Conservation (phyloP, 2,113 vertebrate species). For the Myotis davidii region DNA sequence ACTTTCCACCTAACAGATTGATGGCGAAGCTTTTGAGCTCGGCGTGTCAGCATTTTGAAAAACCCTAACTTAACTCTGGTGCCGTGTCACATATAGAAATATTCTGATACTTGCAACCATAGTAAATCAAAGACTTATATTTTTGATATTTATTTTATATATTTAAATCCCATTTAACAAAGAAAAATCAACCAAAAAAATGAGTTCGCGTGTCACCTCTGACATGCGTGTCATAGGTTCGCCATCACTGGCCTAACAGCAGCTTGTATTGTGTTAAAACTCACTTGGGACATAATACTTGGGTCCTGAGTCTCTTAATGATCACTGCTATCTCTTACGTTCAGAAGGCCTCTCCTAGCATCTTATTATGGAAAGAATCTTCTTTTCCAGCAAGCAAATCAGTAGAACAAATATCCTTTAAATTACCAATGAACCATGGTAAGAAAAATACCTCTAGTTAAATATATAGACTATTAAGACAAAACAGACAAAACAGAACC, state of each 20-base stretch:
- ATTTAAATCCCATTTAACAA: too few relatives aligned
- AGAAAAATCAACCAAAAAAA: too few relatives aligned
- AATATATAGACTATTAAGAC: neutral
- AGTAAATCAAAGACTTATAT: too few relatives aligned
- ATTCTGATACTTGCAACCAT: too few relatives aligned
- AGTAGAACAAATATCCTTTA: neutral
- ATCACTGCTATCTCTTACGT: neutral
- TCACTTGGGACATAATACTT: neutral
- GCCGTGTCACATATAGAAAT: too few relatives aligned
- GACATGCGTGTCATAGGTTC: too few relatives aligned
- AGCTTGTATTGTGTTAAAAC: neutral
- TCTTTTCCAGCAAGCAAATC: neutral
- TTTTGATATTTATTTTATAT: too few relatives aligned
- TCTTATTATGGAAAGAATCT: neutral
- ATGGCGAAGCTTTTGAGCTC: too few relatives aligned
- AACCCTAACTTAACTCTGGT: too few relatives aligned
- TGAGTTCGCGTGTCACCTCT: too few relatives aligned
- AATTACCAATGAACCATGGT: neutral
- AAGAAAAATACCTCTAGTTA: neutral
- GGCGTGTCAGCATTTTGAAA: too few relatives aligned
- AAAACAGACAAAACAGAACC: neutral
- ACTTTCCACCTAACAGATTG: neutral
- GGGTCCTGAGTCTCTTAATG: neutral
- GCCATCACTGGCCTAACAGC: neutral
- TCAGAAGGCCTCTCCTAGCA: neutral